A percentile compares a stretch with the other conserved stretches of the same genome.
phyloP scores from a whole-genome alignment of 2,888 invertebrate genomes.

The Platycheirus albimanus region DNA sequence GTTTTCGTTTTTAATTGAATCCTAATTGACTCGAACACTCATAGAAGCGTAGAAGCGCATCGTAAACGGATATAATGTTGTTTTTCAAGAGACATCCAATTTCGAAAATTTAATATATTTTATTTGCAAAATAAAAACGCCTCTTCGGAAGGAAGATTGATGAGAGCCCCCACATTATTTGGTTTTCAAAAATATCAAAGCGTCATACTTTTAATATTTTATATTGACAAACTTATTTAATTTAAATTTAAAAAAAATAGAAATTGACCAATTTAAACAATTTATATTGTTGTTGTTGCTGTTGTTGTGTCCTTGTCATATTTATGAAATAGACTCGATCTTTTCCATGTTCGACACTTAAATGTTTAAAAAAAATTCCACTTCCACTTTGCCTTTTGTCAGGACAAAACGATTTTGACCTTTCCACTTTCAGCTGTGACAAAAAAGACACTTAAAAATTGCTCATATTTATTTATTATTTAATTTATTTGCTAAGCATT shows the following conservation, averaged over 20 bases:
- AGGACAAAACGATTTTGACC: slow-evolving; percentile 25
- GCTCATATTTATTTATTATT: slow-evolving; percentile 60
- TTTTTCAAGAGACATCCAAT: slow-evolving; percentile 41
- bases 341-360: slow-evolving; percentile 19
- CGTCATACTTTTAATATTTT: slow-evolving; percentile 37
- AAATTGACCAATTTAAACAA: too few species aligned
- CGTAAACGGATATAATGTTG: slow-evolving; percentile 44
- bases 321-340: slow-evolving; percentile 48
- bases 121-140: not conserved
- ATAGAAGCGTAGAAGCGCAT: slow-evolving; percentile 28
- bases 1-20: slow-evolving; percentile 50
- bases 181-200: slow-evolving; percentile 33
- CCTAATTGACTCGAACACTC: slow-evolving; percentile 52
- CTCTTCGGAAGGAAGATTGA: slow-evolving; percentile 15
- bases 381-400: slow-evolving; percentile 48
- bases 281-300: too few species aligned
- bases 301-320: too few species aligned
- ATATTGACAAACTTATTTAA: slow-evolving; percentile 28
- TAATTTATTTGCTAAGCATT: slow-evolving; percentile 55
- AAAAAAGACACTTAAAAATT: not conserved
- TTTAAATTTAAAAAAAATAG: not conserved
- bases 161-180: slow-evolving; percentile 39
- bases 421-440: slow-evolving; percentile 7
- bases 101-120: slow-evolving; percentile 10
- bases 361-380: too few species aligned